These are phyloP conservation scores for Orthonychiurus folsomi DNA, from an alignment of 2,888 invertebrate genomes.

Conservation along the genomic window DNA sequence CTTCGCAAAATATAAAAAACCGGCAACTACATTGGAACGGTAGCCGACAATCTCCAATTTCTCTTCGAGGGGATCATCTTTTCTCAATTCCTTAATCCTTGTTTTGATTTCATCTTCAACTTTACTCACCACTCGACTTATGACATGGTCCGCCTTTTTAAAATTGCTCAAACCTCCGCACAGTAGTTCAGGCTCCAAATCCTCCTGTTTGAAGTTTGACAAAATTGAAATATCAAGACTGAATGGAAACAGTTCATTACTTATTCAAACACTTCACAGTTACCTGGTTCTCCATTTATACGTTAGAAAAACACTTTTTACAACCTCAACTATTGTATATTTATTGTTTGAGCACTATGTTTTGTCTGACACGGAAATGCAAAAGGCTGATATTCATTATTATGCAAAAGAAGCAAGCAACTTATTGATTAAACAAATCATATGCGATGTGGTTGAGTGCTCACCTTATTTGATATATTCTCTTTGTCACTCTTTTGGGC, in stretches of 20 bases:
- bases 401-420: too few species aligned
- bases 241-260: too few species aligned
- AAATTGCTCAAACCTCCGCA: slow-evolving; percentile 11
- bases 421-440: background rate
- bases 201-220: background rate
- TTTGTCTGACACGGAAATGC: too few species aligned
- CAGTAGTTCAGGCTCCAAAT: background rate
- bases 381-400: too few species aligned
- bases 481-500: background rate
- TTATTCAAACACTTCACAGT: too few species aligned
- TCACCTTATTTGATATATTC: background rate
- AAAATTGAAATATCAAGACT: too few species aligned
- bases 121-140: slow-evolving; percentile 9
- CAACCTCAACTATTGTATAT: too few species aligned
- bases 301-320: too few species aligned
- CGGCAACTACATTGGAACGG: slow-evolving; percentile 5
- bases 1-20: slow-evolving; percentile 13
- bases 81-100: slow-evolving; percentile 5
- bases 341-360: too few species aligned
- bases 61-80: background rate
- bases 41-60: slow-evolving; percentile 12
- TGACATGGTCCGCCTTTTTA: slow-evolving; percentile 8
- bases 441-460: too few species aligned
- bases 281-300: too few species aligned
- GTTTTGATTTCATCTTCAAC: slow-evolving; percentile 8